A percentile compares a stretch with the other conserved stretches of the same genome.
Evolutionary conservation across 2,113 vertebrate species (phyloP).

Genomic region (Serinus canaria): DNA sequence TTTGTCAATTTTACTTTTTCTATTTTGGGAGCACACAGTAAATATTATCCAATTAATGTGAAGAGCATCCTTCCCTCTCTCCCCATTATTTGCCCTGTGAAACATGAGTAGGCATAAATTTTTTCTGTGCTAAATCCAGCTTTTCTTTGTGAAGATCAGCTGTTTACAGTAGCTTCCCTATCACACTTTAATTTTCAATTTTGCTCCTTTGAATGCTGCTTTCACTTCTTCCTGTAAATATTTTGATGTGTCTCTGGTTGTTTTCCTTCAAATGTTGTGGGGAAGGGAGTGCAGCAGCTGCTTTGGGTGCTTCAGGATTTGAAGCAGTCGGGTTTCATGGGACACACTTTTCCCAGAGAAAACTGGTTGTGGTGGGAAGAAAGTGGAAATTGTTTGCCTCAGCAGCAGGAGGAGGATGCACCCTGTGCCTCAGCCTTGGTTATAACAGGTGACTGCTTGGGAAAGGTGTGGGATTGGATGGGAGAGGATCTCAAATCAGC

Average conservation of each 20-base stretch:
- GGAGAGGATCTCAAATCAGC: neutral
- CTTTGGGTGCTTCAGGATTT: constrained; percentile 72
- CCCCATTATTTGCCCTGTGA: constrained; percentile 32
- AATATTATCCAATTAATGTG: neutral
- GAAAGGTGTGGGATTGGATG: neutral
- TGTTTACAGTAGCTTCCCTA: constrained; percentile 72
- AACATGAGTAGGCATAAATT: constrained; percentile 51
- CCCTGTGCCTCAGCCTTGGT: neutral
- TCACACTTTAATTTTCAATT: constrained; percentile 75
- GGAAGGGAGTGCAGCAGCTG: constrained; percentile 71
- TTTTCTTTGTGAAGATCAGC: constrained; percentile 71
- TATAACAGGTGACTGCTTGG: neutral
- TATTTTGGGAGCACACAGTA: neutral
- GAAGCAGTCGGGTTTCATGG: constrained; percentile 62
- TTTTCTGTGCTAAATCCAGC: constrained; percentile 63
- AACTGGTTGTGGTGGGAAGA: neutral
- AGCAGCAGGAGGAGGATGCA: accelerated
- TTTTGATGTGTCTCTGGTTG: constrained; percentile 69
- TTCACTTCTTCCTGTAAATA: constrained; percentile 75
- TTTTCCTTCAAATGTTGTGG: constrained; percentile 57
- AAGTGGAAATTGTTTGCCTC: neutral
- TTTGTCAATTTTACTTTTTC: neutral
- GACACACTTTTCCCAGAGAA: neutral
- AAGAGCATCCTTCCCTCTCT: constrained; percentile 7
- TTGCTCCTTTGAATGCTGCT: constrained; percentile 73